Evolutionary conservation across 2,888 invertebrate species (phyloP).

Genomic region (Carterocephalus palaemon): DNA sequence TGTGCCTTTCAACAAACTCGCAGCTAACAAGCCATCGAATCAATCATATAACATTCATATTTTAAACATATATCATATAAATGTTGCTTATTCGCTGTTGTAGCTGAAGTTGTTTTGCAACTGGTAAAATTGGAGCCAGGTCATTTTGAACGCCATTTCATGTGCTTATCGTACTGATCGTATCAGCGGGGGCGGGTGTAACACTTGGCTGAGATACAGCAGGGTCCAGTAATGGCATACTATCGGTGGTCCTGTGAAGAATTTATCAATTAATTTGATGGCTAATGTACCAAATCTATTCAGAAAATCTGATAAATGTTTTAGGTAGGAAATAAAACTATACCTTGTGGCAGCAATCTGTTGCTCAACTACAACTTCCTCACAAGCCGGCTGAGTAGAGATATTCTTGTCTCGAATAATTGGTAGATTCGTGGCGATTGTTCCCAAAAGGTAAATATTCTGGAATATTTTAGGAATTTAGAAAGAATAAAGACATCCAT

Average conservation of each 20-base stretch:
- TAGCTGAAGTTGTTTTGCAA: slow-evolving; percentile 7
- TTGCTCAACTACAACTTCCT: slow-evolving; percentile 57
- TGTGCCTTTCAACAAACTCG: slow-evolving; percentile 3
- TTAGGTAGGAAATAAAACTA: neutral
- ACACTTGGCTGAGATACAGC: slow-evolving; percentile 61
- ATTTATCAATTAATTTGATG: no score
- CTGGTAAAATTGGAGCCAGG: slow-evolving; percentile 16
- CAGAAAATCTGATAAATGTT: no score
- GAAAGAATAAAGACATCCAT: no score
- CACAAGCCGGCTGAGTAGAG: slow-evolving; percentile 49
- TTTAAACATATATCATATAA: slow-evolving; percentile 16
- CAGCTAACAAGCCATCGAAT: slow-evolving; percentile 7
- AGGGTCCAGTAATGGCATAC: slow-evolving; percentile 70
- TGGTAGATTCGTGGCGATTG: slow-evolving; percentile 65
- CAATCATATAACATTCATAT: slow-evolving; percentile 13
- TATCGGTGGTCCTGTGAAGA: slow-evolving; percentile 65
- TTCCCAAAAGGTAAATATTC: slow-evolving; percentile 65
- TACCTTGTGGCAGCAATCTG: slow-evolving; percentile 57
- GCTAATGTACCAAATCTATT: no score
- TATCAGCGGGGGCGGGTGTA: slow-evolving; percentile 66
- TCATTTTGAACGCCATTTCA: slow-evolving; percentile 39
- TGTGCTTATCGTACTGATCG: slow-evolving; percentile 75
- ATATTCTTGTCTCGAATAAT: slow-evolving; percentile 53
- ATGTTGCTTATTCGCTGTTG: slow-evolving; percentile 5
- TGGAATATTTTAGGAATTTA: slow-evolving; percentile 39